These are phyloP conservation scores for Mythimna impura DNA, from an alignment of 2,888 invertebrate genomes.

Conservation along the genomic window DNA sequence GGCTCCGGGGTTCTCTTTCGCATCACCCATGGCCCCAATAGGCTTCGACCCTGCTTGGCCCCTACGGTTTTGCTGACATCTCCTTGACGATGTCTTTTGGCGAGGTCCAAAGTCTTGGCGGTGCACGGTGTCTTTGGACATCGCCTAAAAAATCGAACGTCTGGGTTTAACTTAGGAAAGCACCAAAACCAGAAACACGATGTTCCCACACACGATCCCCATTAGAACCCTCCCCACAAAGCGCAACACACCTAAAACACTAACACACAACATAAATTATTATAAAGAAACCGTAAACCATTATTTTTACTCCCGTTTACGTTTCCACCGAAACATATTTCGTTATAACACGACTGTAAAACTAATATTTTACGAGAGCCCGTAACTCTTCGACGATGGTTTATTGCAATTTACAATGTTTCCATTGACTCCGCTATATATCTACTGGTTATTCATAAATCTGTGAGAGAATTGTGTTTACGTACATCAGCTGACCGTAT, in stretches of 20 bases:
- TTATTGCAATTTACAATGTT: slow-evolving; percentile 83
- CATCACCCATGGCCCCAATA: no score
- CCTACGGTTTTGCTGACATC: no score
- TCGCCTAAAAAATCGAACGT: background rate
- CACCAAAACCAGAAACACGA: background rate
- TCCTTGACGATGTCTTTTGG: no score
- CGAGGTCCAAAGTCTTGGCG: no score
- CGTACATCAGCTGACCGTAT: slow-evolving; percentile 74
- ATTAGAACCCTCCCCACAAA: slow-evolving; percentile 18
- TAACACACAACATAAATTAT: slow-evolving; percentile 63
- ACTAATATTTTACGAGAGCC: slow-evolving; percentile 70
- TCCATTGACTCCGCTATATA: slow-evolving; percentile 81
- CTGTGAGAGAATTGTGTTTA: slow-evolving; percentile 77
- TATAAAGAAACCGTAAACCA: slow-evolving; percentile 71
- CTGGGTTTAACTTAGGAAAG: no score
- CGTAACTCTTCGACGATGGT: slow-evolving; percentile 73
- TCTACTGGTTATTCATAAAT: slow-evolving; percentile 83
- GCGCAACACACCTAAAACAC: slow-evolving; percentile 38
- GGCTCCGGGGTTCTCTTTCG: no score
- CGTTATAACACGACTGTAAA: slow-evolving; percentile 74
- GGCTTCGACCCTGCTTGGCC: no score
- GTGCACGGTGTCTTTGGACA: no score
- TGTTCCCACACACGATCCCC: background rate
- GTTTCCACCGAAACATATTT: slow-evolving; percentile 61
- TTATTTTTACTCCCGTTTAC: slow-evolving; percentile 67